Evolutionary conservation across 2,113 vertebrate genomes (phyloP).

Genomic region (Chascanopsetta lugubris): DNA sequence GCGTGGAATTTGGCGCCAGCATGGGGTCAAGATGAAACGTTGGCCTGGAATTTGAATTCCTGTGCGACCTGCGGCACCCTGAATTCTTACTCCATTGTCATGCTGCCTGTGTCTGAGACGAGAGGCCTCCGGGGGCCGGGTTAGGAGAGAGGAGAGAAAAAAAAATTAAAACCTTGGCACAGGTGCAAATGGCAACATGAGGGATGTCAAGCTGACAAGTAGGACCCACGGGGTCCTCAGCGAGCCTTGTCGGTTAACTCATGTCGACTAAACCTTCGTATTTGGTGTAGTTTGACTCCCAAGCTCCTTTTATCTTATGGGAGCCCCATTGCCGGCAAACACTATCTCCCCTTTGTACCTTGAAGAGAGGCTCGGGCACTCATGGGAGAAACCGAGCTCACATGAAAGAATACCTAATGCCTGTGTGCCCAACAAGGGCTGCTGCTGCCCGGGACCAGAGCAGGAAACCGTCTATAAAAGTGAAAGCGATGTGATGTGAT

Average conservation of each 20-base stretch:
- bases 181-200: slow-evolving; percentile 72
- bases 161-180: slow-evolving; percentile 53
- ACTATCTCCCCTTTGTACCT: slow-evolving; percentile 69
- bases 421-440: slow-evolving; percentile 45
- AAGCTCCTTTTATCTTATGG: slow-evolving; percentile 64
- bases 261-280: slow-evolving; percentile 60
- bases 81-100: slow-evolving; percentile 12
- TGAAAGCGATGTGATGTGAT: slow-evolving; percentile 73
- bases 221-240: slow-evolving; percentile 32
- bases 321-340: slow-evolving; percentile 59
- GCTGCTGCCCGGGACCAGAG: slow-evolving; percentile 55
- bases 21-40: slow-evolving; percentile 8
- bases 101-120: slow-evolving; percentile 14
- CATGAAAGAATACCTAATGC: slow-evolving; percentile 75
- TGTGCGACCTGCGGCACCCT: slow-evolving; percentile 23
- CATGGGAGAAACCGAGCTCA: slow-evolving; percentile 61
- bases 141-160: slow-evolving; percentile 16
- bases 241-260: slow-evolving; percentile 63
- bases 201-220: slow-evolving; percentile 68
- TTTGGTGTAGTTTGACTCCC: slow-evolving; percentile 67
- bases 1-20: background rate
- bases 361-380: slow-evolving; percentile 62
- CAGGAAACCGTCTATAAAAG: slow-evolving; percentile 68
- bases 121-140: slow-evolving; percentile 30
- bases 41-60: slow-evolving; percentile 17